Evolutionary conservation across 2,888 invertebrate species (phyloP), one percentile per base, ranked within the genome.

Genomic region (Parnassius apollo): DNA sequence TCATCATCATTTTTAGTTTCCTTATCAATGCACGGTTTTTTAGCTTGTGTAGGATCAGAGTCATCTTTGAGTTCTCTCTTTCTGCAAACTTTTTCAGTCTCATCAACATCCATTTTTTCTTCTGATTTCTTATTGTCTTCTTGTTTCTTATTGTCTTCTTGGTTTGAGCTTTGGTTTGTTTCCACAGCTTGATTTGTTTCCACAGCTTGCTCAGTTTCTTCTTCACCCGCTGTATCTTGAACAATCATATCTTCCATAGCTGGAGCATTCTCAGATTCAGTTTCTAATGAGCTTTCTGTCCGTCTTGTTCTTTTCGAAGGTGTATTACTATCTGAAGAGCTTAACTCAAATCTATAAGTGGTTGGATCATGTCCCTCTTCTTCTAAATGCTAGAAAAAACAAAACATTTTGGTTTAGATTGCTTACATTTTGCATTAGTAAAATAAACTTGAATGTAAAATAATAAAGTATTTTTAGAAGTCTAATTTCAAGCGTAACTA

Each of bases 361-460:
- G 94, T 94, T 2, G 96, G 95, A 89, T 97, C 94, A 64, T 94
- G 87, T 3, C 96, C 95, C 80, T 96, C 95, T 12, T 94, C 94
- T 74, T 93, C 91, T 57, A 95, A 94, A 94, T 96, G 80, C 83
- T 91, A 86, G 69, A 86, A 83, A 68, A 64, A 63, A 53, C 7
- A 46, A 44, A 44, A 7, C 22, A 44, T 48, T 9, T 45, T 42
- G 13, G 42, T 42, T 35, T 25, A 25, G 25, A 25, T 25, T 25
- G 25, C 4, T 25, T 25, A 25, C 3, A 25, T 25, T 3, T 25
- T 25, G 25, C 4, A 3, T 25, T 0, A 3, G 25, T 3, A 25
- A 25, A 25, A 4, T 25, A 2, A 25, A 25, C 25, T n/a, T n/a
- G n/a, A n/a, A n/a, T n/a, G n/a, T 25, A 25, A 2, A 25, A 25